phyloP scores from a whole-genome alignment of 2,113 vertebrate genomes.

The Ailurus styani region DNA sequence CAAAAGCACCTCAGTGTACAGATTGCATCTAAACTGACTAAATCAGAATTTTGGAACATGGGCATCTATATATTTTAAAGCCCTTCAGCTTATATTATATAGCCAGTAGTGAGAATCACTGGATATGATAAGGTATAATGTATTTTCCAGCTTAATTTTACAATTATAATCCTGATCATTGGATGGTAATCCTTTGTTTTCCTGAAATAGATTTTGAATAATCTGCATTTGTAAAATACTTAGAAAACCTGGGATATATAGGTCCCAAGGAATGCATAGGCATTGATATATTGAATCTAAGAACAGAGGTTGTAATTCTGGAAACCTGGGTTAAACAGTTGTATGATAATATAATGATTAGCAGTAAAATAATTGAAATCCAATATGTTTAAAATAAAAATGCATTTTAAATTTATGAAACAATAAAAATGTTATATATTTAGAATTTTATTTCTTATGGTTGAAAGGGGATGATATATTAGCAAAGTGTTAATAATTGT shows the following conservation, averaged over 20 bases:
- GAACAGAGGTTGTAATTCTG: slow-evolving; percentile 18
- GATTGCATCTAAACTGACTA: not conserved
- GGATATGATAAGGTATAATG: not conserved
- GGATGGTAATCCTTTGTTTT: not conserved
- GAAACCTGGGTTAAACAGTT: not conserved
- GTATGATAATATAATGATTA: slow-evolving; percentile 16
- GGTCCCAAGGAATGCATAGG: not conserved
- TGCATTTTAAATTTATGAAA: not conserved
- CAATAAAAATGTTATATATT: not conserved
- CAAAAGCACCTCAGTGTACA: not conserved
- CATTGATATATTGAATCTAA: not conserved
- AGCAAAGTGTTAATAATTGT: slow-evolving; percentile 18
- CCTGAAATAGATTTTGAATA: not conserved
- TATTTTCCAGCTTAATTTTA: slow-evolving; percentile 20
- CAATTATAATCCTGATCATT: not conserved
- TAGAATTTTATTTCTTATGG: slow-evolving; percentile 19
- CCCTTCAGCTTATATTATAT: not conserved
- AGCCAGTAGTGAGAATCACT: not conserved
- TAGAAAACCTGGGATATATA: not conserved
- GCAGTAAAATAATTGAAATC: not conserved
- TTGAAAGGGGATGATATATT: not conserved
- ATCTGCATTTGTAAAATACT: not conserved
- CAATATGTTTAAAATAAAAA: slow-evolving; percentile 10
- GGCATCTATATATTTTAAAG: not conserved
- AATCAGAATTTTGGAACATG: not conserved